These are phyloP conservation scores for Lacanobia wlatinum DNA, from an alignment of 2,888 invertebrate genomes.

Conservation along the genomic window DNA sequence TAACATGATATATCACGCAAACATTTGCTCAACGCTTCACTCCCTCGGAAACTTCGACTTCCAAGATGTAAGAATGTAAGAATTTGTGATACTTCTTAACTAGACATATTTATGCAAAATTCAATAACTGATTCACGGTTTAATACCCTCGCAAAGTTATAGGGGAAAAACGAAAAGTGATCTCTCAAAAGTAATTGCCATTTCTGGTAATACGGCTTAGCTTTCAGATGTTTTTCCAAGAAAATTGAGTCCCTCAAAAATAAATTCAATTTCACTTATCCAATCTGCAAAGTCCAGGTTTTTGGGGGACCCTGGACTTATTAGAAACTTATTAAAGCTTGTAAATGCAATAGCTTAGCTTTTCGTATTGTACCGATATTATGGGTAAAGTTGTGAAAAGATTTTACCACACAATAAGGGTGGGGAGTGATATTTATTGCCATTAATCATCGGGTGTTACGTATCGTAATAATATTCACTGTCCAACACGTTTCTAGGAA, in stretches of 20 bases:
- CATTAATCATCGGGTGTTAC: background rate
- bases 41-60: conserved; percentile 27
- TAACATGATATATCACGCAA: conserved; percentile 43
- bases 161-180: conserved; percentile 45
- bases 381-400: background rate
- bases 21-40: conserved; percentile 48
- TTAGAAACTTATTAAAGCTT: conserved; percentile 14
- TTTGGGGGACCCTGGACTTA: background rate
- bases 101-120: conserved; percentile 40
- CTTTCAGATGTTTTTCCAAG: conserved; percentile 52
- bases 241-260: conserved; percentile 58
- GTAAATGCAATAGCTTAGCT: background rate
- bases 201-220: conserved; percentile 60
- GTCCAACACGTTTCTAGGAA: background rate
- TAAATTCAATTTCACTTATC: conserved; percentile 58
- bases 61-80: conserved; percentile 20
- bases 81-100: conserved; percentile 24
- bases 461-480: background rate
- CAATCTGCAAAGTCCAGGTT: conserved; percentile 41
- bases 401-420: background rate
- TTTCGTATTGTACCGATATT: background rate
- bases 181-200: conserved; percentile 57
- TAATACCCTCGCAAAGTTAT: conserved; percentile 32
- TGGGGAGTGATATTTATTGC: background rate
- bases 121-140: conserved; percentile 37